Evolutionary conservation across 2,113 vertebrate genomes (phyloP), one percentile per base, ranked within the genome.

Genomic region (Pseudorhombus dupliciocellatus): DNA sequence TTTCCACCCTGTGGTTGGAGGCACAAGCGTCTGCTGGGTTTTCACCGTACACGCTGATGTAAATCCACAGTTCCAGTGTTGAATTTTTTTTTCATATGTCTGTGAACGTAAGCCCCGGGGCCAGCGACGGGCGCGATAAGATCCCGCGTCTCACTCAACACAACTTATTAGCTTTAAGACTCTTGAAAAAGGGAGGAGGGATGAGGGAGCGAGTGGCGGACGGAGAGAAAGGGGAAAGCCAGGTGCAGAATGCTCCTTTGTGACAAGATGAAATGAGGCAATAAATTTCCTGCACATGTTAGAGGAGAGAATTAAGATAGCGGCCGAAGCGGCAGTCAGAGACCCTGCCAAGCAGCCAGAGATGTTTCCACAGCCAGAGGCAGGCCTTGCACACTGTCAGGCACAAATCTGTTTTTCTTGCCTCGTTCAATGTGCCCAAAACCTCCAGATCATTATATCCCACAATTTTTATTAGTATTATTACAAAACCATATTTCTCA

Each of bases 211-310:
- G 40, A 64, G 59, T 40, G 40, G 71, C 24, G 57, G 66, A 68
- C 5, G 0, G 75, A 44, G 57, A 65, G n/a, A 70, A 69, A 16
- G 71, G 64, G 73, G 73, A 70, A 57, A 66, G 82, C 83, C 87
- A 87, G 90, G 83, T 91, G 88, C 85, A 80, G 79, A 75, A 15
- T 77, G 70, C 73, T 83, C 81, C 86, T 89, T 83, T 88, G 88
- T 85, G 88, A 84, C 88, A 51, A 80, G 70, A 78, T 87, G 79
- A 91, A 91, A 91, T 88, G 80, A 87, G 84, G 89, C 90, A 84
- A 86, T 91, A 92, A 88, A 91, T 92, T 91, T 90, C 70, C 87
- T 84, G 82, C 91, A 90, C 87, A 83, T 91, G 88, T 88, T 91
- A 67, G 67, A 83, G 72, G 84, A 87, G 84, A 79, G 83, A 92